Percentiles rank a stretch among this genome's conserved stretches.
These are phyloP conservation scores for Eublepharis macularius DNA, from an alignment of 2,113 vertebrate species.

Conservation along the genomic window DNA sequence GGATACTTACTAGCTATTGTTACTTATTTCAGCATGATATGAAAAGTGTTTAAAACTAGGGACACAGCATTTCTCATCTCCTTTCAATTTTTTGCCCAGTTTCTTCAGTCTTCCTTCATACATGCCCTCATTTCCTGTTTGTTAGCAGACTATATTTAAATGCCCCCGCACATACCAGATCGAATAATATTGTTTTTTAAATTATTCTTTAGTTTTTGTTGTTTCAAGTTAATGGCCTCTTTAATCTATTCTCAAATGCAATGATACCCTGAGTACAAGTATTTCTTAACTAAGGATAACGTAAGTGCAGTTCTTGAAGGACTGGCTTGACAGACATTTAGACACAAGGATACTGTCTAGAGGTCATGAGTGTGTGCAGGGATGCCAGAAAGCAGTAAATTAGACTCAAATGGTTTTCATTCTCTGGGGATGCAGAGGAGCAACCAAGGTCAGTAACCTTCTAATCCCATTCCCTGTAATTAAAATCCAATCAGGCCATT, in stretches of 20 bases:
- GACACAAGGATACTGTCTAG: not conserved
- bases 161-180: not conserved
- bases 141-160: not conserved
- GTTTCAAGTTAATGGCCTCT: not conserved
- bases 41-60: too few species aligned
- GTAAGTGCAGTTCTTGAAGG: not conserved
- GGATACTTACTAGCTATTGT: too few species aligned
- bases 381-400: constrained; percentile 24
- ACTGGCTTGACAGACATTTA: constrained; percentile 4
- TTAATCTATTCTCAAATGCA: not conserved
- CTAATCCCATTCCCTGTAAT: constrained; percentile 17
- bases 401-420: constrained; percentile 24
- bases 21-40: too few species aligned
- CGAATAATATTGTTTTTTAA: not conserved
- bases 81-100: not conserved
- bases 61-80: not conserved
- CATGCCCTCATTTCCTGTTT: not conserved
- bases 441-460: not conserved
- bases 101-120: not conserved
- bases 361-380: not conserved
- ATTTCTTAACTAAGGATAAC: not conserved
- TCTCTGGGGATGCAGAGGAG: not conserved
- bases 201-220: not conserved
- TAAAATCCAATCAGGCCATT: constrained; percentile 16
- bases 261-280: not conserved